These are phyloP conservation scores for Poecile atricapillus DNA, from an alignment of 2,113 vertebrate genomes.

Conservation along the genomic window DNA sequence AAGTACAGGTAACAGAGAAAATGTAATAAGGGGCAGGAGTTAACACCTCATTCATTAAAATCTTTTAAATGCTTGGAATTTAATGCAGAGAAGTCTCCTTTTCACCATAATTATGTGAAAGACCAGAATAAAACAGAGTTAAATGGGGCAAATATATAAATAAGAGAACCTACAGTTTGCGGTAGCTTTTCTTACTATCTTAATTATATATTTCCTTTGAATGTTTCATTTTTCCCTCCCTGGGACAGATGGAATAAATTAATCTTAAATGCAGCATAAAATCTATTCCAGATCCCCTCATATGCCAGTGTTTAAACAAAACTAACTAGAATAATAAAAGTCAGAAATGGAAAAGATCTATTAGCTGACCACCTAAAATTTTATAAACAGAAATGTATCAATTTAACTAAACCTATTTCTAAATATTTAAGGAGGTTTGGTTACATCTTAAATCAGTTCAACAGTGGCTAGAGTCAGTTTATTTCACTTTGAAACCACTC, in stretches of 20 bases:
- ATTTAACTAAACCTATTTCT: conserved; percentile 43
- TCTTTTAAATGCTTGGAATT: conserved; percentile 23
- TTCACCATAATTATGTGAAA: conserved; percentile 29
- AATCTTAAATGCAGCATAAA: conserved; percentile 67
- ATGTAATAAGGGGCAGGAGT: not conserved
- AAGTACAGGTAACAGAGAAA: conserved; percentile 7
- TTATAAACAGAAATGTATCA: conserved; percentile 16
- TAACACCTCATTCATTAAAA: conserved; percentile 41
- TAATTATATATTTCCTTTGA: conserved; percentile 60
- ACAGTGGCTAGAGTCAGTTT: not conserved
- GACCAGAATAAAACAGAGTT: conserved; percentile 41
- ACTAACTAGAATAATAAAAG: conserved; percentile 60
- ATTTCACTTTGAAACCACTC: conserved; percentile 14
- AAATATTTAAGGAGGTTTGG: conserved; percentile 37
- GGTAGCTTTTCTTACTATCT: conserved; percentile 58
- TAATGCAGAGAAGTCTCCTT: not conserved
- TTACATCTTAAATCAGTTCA: conserved; percentile 39
- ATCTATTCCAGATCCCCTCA: conserved; percentile 54
- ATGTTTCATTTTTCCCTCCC: conserved; percentile 45
- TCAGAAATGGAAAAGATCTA: conserved; percentile 57
- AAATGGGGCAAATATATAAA: conserved; percentile 60
- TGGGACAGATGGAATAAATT: conserved; percentile 62
- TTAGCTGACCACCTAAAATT: conserved; percentile 58
- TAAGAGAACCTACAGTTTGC: conserved; percentile 37
- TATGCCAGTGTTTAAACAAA: conserved; percentile 44